Evolutionary conservation across 2,888 invertebrate species (phyloP), one percentile per base, ranked within the genome.

Genomic region (Andrena praecox): DNA sequence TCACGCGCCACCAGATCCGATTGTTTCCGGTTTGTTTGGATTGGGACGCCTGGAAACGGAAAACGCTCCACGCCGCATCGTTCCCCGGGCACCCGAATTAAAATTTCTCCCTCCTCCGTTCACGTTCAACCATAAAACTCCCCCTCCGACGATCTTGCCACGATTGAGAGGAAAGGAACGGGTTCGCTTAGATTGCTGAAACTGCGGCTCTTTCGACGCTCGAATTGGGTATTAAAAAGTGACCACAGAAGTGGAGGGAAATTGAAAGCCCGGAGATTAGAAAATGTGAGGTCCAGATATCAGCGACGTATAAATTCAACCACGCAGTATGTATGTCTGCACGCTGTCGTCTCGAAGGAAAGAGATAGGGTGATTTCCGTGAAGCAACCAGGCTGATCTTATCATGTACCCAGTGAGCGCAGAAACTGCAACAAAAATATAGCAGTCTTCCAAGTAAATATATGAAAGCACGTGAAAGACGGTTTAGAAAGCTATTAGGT

Each of bases 1-100:
- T 67, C 77, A 56, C 64, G 70, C 52, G 60, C 59, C 54, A 50
- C 67, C 70, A 60, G 85, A 68, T 82, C 73, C 20, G 86, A 85
- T 87, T 87, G 86, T 87, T 71, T 78, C 83, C 62, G 76, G 66
- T 80, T 78, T 77, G 88, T 85, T 83, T 78, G 73, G 54, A 69
- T 69, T 27, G 20, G 35, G 0, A 20, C 6, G 16, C 4, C 63
- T 27, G 10, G 20, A 7, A 7, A 56, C 10, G 10, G 54, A 0
- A 20, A 29, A 68, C 52, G 27, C 5, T 48, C 8, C 6, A 16
- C 1, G 63, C 29, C 66, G 63, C 20, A 59, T 62, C 27, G 33
- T 29, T 20, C 27, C 56, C 2, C 8, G 2, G 24, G 63, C 10
- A 31, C 8, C n/a, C 12, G 52, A 77, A 77, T 82, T 82, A 77